Percentiles rank a stretch among this genome's conserved stretches.
phyloP scores from a whole-genome alignment of 2,888 invertebrate genomes.

The Julus scandinavius region DNA sequence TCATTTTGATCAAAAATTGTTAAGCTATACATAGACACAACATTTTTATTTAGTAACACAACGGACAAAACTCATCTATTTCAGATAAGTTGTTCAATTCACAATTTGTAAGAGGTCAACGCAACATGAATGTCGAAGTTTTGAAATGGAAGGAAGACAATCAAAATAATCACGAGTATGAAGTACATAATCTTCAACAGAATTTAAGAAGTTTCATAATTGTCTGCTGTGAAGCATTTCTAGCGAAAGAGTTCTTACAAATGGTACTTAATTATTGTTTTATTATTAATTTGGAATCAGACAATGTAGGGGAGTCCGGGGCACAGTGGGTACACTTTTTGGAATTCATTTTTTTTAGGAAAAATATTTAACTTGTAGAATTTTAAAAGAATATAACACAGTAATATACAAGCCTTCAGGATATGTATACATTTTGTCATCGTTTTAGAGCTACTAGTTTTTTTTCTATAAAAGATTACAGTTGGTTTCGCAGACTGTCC shows the following conservation, averaged over 20 bases:
- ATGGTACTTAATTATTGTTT: neutral
- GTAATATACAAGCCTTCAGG: too few relatives aligned
- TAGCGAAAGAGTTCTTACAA: neutral
- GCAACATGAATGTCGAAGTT: neutral
- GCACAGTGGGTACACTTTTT: too few relatives aligned
- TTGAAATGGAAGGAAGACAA: neutral
- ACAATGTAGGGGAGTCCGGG: too few relatives aligned
- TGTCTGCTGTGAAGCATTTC: neutral
- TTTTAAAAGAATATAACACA: too few relatives aligned
- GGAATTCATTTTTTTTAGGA: too few relatives aligned
- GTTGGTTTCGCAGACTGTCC: too few relatives aligned
- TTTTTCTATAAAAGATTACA: too few relatives aligned
- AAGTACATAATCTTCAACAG: neutral
- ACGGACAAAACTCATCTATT: neutral
- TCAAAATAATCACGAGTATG: neutral
- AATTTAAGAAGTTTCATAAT: neutral
- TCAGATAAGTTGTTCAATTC: neutral
- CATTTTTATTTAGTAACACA: neutral
- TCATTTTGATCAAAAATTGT: too few relatives aligned
- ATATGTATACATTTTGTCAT: too few relatives aligned
- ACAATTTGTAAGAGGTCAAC: neutral
- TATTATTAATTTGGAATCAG: neutral
- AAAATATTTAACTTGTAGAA: too few relatives aligned
- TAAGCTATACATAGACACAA: neutral
- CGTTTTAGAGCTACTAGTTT: too few relatives aligned